These are phyloP conservation scores for Leptobrachium leishanense DNA, from an alignment of 2,113 vertebrate species.

Conservation along the genomic window DNA sequence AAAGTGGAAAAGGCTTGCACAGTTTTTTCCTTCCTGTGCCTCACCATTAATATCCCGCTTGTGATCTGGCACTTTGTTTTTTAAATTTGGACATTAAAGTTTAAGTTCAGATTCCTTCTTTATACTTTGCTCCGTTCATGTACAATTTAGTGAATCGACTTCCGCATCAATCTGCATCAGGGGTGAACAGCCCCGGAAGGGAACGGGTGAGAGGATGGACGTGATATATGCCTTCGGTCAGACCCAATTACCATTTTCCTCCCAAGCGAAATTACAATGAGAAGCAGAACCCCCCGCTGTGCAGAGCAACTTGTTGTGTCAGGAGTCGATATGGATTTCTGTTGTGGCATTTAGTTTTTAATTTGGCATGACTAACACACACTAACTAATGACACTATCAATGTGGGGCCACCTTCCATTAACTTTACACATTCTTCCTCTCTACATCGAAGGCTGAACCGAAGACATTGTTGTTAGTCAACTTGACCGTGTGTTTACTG, in stretches of 20 bases:
- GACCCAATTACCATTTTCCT: neutral
- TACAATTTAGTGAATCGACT: too few relatives aligned
- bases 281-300: neutral
- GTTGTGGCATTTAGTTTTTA: neutral
- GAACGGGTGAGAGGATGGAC: neutral
- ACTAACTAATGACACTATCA: neutral
- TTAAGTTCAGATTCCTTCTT: too few relatives aligned
- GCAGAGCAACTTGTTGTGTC: neutral
- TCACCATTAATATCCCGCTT: too few relatives aligned
- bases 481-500: neutral
- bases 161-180: too few relatives aligned
- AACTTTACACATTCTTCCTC: neutral
- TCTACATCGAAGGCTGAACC: neutral
- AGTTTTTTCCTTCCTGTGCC: too few relatives aligned
- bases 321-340: neutral
- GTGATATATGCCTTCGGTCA: neutral
- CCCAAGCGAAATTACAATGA: neutral
- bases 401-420: neutral
- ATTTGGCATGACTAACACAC: neutral
- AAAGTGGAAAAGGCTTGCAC: too few relatives aligned
- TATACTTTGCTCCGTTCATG: too few relatives aligned
- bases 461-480: neutral
- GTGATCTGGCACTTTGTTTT: too few relatives aligned
- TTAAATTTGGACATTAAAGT: too few relatives aligned
- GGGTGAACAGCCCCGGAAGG: neutral